A percentile compares a stretch with the other conserved stretches of the same genome.
Evolutionary conservation across 2,113 vertebrate species (phyloP).

Genomic region (Blennius ocellaris): DNA sequence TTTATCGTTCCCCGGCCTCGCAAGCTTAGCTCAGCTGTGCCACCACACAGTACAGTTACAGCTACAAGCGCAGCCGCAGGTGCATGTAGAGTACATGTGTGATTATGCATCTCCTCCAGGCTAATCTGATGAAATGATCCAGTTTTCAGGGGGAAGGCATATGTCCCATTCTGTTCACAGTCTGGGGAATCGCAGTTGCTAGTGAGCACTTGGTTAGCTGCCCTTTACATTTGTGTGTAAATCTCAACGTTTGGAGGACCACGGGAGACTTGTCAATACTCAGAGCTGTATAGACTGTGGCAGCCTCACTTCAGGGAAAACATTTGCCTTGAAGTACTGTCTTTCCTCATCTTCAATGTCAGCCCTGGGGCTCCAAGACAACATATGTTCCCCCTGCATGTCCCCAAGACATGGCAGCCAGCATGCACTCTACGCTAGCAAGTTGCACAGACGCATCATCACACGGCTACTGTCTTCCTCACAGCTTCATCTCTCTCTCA

Average conservation of each 20-base stretch:
- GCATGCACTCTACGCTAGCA: conserved; percentile 80
- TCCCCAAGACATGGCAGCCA: conserved; percentile 92
- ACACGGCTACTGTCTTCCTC: conserved; percentile 80
- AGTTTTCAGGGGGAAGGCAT: conserved; percentile 44
- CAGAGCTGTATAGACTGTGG: conserved; percentile 91
- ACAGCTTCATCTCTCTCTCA: conserved; percentile 44
- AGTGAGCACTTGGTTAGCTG: conserved; percentile 42
- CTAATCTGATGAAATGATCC: conserved; percentile 74
- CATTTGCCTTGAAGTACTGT: conserved; percentile 97
- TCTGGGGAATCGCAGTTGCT: conserved; percentile 50
- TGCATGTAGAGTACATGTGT: conserved; percentile 66
- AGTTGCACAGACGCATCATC: conserved; percentile 85
- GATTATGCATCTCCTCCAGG: conserved; percentile 77
- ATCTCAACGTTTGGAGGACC: conserved; percentile 89
- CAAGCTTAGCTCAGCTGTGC: conserved; percentile 35
- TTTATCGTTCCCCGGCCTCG: conserved; percentile 36
- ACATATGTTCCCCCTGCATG: conserved; percentile 97
- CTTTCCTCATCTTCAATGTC: conserved; percentile 98
- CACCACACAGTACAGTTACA: conserved; percentile 33
- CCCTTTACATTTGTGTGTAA: conserved; percentile 85
- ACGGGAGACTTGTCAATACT: conserved; percentile 95
- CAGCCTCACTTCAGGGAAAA: conserved; percentile 96
- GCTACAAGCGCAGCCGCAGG: conserved; percentile 77
- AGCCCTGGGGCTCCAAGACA: conserved; percentile 95
- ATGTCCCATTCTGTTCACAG: conserved; percentile 40